Evolutionary conservation across 2,797 vertebrate genomes (phyloP).

Genomic region (Notolabrus celidotus): DNA sequence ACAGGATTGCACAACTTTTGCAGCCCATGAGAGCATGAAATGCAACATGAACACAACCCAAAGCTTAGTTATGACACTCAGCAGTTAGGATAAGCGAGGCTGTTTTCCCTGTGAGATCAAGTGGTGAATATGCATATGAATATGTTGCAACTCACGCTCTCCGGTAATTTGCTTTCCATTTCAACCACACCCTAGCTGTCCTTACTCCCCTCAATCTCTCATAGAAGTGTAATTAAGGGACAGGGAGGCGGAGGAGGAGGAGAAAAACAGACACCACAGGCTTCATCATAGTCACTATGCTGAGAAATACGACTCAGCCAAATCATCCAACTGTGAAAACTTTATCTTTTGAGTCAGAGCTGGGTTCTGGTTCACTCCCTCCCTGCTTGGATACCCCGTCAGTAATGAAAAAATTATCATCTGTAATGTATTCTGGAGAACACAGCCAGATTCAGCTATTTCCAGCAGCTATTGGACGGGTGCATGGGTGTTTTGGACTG

Average conservation of each 20-base stretch:
- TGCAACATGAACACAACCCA: conserved; percentile 3
- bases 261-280: conserved; percentile 53
- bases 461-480: conserved; percentile 22
- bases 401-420: conserved; percentile 61
- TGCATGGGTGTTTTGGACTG: conserved; percentile 19
- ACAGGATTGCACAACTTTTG: conserved; percentile 48
- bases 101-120: conserved; percentile 5
- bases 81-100: neutral
- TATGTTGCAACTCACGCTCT: conserved; percentile 16
- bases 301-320: conserved; percentile 56
- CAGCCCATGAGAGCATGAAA: conserved; percentile 13
- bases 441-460: conserved; percentile 48
- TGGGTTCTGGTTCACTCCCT: conserved; percentile 43
- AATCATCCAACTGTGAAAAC: conserved; percentile 74
- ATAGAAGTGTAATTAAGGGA: conserved; percentile 70
- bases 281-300: conserved; percentile 52
- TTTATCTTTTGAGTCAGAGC: conserved; percentile 66
- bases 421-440: conserved; percentile 54
- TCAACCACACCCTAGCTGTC: conserved; percentile 67
- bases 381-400: conserved; percentile 11
- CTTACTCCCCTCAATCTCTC: conserved; percentile 54
- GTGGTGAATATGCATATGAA: conserved; percentile 13
- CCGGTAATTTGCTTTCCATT: conserved; percentile 40
- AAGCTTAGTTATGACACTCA: conserved; percentile 1
- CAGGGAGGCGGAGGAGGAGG: conserved; percentile 36